Percentiles rank a stretch among this genome's conserved stretches.
These are phyloP conservation scores for Charina bottae DNA, from an alignment of 2,113 vertebrate genomes.

Conservation along the genomic window DNA sequence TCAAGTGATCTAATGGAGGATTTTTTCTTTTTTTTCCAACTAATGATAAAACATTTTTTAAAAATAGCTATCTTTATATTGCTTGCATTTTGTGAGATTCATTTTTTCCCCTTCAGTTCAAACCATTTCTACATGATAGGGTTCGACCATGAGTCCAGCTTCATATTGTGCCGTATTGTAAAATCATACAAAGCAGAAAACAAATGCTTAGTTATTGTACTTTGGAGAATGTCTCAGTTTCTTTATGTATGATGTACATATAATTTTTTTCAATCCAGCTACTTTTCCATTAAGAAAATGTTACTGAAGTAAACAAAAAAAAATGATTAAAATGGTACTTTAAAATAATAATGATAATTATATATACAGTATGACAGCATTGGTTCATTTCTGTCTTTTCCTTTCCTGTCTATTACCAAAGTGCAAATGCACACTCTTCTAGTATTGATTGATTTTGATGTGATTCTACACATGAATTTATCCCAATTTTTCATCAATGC, in stretches of 20 bases:
- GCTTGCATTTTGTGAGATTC: slow-evolving; percentile 34
- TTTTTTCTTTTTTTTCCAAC: not conserved
- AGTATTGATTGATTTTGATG: too few relatives aligned
- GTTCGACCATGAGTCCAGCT: slow-evolving; percentile 52
- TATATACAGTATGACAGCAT: not conserved
- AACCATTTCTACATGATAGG: slow-evolving; percentile 53
- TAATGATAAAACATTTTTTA: not conserved
- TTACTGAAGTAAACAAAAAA: not conserved
- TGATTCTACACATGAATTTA: not conserved
- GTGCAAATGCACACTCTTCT: not conserved
- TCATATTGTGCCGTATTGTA: slow-evolving; percentile 50
- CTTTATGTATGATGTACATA: not conserved
- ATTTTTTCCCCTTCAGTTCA: slow-evolving; percentile 30
- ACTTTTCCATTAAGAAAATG: not conserved
- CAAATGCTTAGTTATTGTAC: not conserved
- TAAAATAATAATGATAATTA: not conserved
- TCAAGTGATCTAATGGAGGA: not conserved
- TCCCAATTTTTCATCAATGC: not conserved
- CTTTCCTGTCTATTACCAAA: not conserved
- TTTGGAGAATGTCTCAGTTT: slow-evolving; percentile 42
- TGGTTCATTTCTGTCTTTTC: not conserved
- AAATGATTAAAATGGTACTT: not conserved
- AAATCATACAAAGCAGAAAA: slow-evolving; percentile 23
- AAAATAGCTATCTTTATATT: not conserved
- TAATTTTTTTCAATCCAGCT: not conserved